Percentiles rank a stretch among this genome's conserved stretches.
These are phyloP conservation scores for Bombylius discolor DNA, from an alignment of 2,888 invertebrate species.

Conservation along the genomic window DNA sequence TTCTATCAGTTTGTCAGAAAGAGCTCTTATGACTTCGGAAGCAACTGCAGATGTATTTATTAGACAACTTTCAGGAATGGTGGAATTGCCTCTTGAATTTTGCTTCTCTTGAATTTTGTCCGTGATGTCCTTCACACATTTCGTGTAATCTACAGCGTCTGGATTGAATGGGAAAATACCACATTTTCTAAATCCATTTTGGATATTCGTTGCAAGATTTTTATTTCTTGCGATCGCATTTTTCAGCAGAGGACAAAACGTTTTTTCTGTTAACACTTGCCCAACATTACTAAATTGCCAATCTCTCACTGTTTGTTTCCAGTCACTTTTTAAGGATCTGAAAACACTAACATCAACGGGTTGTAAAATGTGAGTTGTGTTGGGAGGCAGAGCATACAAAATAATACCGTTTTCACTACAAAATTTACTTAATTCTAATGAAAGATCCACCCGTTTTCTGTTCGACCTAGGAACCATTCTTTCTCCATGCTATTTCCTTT, in stretches of 20 bases:
- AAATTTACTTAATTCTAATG: slow-evolving; percentile 6
- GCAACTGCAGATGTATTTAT: no score
- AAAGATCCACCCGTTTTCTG: slow-evolving; percentile 9
- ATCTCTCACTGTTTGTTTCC: slow-evolving; percentile 12
- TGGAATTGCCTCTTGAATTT: no score
- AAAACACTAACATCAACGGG: slow-evolving; percentile 13
- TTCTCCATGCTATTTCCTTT: slow-evolving; percentile 9
- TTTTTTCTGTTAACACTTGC: slow-evolving; percentile 4
- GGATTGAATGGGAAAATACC: slow-evolving; percentile 9
- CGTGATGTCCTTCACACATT: not conserved
- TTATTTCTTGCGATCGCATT: slow-evolving; percentile 1
- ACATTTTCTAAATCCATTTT: slow-evolving; percentile 9
- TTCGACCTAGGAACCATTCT: slow-evolving; percentile 4
- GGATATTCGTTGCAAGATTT: slow-evolving; percentile 1
- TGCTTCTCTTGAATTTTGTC: not conserved
- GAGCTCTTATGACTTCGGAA: no score
- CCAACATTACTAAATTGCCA: slow-evolving; percentile 8
- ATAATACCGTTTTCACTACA: slow-evolving; percentile 1
- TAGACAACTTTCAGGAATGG: no score
- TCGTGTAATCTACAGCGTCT: not conserved
- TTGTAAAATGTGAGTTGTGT: slow-evolving; percentile 14
- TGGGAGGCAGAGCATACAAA: slow-evolving; percentile 9
- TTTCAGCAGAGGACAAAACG: slow-evolving; percentile 4
- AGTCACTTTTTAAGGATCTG: slow-evolving; percentile 12
- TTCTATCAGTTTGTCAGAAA: no score